Evolutionary conservation across 1,140 invertebrate genomes (phyloP).

Genomic region (Drosophila serrata): DNA sequence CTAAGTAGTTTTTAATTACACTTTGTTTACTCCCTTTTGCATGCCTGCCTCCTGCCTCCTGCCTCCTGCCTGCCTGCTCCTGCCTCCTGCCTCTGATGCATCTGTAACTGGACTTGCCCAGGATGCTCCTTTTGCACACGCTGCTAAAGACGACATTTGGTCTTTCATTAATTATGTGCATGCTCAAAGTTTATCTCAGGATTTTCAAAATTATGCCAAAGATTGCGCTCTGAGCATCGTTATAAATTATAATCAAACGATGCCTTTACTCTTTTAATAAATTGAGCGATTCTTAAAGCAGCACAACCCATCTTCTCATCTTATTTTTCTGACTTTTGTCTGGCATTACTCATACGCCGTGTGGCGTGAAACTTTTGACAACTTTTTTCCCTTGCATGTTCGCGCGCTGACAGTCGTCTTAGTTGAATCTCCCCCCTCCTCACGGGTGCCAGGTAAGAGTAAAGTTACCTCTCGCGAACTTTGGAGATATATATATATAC

Average conservation of each 20-base stretch:
- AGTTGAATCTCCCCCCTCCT: slow-evolving; percentile 36
- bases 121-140: slow-evolving; percentile 76
- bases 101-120: slow-evolving; percentile 44
- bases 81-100: slow-evolving; percentile 9
- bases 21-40: slow-evolving; percentile 70
- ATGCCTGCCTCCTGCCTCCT: slow-evolving; percentile 11
- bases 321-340: slow-evolving; percentile 24
- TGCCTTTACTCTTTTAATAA: slow-evolving; percentile 52
- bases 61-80: slow-evolving; percentile 12
- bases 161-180: slow-evolving; percentile 84
- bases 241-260: slow-evolving; percentile 74
- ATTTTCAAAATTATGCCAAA: slow-evolving; percentile 81
- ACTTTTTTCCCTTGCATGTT: slow-evolving; percentile 33
- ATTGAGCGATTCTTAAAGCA: slow-evolving; percentile 54
- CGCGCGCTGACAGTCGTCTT: slow-evolving; percentile 54
- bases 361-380: slow-evolving; percentile 59
- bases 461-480: slow-evolving; percentile 45
- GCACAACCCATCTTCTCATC: background rate
- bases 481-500: background rate
- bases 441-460: slow-evolving; percentile 36
- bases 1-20: slow-evolving; percentile 85
- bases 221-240: slow-evolving; percentile 64
- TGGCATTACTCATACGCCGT: slow-evolving; percentile 73
- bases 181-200: slow-evolving; percentile 79
- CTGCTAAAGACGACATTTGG: slow-evolving; percentile 82